These are phyloP conservation scores for Odontesthes bonariensis DNA, from an alignment of 2,113 vertebrate species.

Conservation along the genomic window DNA sequence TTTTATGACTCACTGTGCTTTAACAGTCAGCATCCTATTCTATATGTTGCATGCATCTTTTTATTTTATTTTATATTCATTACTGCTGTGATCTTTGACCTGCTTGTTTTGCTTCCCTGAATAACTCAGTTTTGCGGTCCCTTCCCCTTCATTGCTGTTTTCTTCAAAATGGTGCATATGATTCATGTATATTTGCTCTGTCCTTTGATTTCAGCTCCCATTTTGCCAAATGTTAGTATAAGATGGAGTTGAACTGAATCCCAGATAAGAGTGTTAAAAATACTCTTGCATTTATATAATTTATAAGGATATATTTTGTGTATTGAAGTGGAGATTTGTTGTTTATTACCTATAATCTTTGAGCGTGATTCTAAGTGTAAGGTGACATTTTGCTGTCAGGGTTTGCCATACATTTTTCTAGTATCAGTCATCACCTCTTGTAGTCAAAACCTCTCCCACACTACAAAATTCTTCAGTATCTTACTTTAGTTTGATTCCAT, in stretches of 20 bases:
- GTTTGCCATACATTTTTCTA: constrained; percentile 79
- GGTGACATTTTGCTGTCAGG: constrained; percentile 77
- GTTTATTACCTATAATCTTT: constrained; percentile 79
- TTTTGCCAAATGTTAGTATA: constrained; percentile 79
- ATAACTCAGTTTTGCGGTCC: constrained; percentile 50
- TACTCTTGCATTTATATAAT: constrained; percentile 83
- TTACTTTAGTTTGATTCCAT: constrained; percentile 78
- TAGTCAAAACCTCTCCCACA: constrained; percentile 67
- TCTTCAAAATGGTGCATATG: constrained; percentile 66
- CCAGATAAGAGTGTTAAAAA: constrained; percentile 69
- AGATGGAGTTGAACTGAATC: constrained; percentile 67
- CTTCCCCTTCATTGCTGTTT: constrained; percentile 58
- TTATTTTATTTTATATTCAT: constrained; percentile 31
- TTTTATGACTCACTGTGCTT: constrained; percentile 75
- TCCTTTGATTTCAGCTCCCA: constrained; percentile 62
- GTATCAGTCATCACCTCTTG: constrained; percentile 70
- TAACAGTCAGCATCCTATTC: constrained; percentile 72
- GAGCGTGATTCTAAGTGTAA: constrained; percentile 75
- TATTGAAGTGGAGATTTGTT: constrained; percentile 82
- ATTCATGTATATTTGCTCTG: constrained; percentile 70
- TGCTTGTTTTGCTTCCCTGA: constrained; percentile 62
- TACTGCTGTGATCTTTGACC: constrained; percentile 54
- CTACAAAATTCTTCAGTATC: constrained; percentile 69
- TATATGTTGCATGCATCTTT: constrained; percentile 74
- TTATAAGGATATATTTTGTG: constrained; percentile 88